Evolutionary conservation across 2,113 vertebrate genomes (phyloP), one percentile per base, ranked within the genome.

Genomic region (Paraplagusia blochii): DNA sequence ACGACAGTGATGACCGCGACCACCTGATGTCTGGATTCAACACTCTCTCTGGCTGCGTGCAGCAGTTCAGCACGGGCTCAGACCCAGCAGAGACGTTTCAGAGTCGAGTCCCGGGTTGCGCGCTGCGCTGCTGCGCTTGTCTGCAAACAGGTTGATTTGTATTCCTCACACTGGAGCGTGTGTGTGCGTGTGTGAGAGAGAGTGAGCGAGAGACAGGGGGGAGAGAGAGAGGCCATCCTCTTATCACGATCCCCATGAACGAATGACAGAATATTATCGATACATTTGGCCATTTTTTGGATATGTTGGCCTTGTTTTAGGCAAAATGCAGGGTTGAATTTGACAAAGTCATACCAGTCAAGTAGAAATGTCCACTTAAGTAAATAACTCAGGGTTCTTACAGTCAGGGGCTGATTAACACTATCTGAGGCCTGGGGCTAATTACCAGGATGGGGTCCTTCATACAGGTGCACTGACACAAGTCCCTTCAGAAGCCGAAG

Each of bases 121-220:
- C 81, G 72, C 73, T 42, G 60, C 67, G 78, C 57, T 74, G 72
- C 67, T 59, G 84, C 76, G 60, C 76, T 81, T 73, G 54, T 51
- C 54, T 46, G 79, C 76, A 69, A 81, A 88, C 81, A 82, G 76
- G 80, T 84, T 89, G 80, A 86, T 86, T 80, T 80, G 71, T 79
- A 88, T 87, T 84, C 81, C 58, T 65, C 70, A 63, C 66, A 9
- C 58, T 47, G 69, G 44, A 22, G 53, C 56, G 48, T 22, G 57
- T 36, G 33, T 51, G 33, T 16, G n/a, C 38, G 52, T 45, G 39
- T 45, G 44, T 3, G 29, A 29, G 48, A 67, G 69, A 57, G 66
- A 66, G 47, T 9, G 13, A n/a, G 47, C 13, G 13, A 11, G 29
- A 29, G 18, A 47, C n/a, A n/a, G n/a, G n/a, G n/a, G n/a, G n/a